Base-by-base conservation (phyloP, 1,140 invertebrate species). In the Drosophila parvula region DNA sequence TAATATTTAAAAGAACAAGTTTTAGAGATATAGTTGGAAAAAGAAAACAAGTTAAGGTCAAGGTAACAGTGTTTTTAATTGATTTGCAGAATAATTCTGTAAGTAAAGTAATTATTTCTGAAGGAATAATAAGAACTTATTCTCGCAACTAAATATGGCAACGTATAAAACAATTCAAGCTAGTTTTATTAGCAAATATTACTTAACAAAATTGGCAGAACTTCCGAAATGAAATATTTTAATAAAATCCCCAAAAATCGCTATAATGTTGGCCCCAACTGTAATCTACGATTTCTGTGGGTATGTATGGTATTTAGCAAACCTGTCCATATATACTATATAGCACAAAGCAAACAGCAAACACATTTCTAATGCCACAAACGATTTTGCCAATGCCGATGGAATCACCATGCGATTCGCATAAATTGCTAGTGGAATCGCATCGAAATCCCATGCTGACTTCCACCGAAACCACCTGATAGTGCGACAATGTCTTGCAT, bases 291-390 rank as follows among this genome's bases (percentile, higher is more conserved):
- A 16, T 53, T 36, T 50, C n/a, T 22, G 12, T 32, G 27, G 27
- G 53, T 69, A 16, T 47, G 11, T 58, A 12, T 59, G 43, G 27
- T 57, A 12, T 63, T 63, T 22, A 22, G n/a, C 51, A 71, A 71
- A 71, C 68, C 68, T 48, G 68, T 71, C 43, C 63, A 36, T 59
- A 38, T 62, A 79, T 78, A 78, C 57, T 68, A 79, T 58, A 67
- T 74, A 55, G 43, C 62, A 51, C 41, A 69, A 57, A 36, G 11
- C 40, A 73, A 53, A 45, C 76, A 55, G 67, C 63, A 74, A 70
- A 74, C 74, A 84, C 68, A 84, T 85, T 84, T 74, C 78, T 85
- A 81, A 63, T 74, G 74, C 74, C 40, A 45, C 41, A 48, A 74
- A 60, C 41, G 28, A 53, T 45, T 60, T 51, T 27, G 47, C 60